Evolutionary conservation across 2,888 invertebrate species (phyloP), one percentile per base, ranked within the genome.

Genomic region (Apotomis turbidana): DNA sequence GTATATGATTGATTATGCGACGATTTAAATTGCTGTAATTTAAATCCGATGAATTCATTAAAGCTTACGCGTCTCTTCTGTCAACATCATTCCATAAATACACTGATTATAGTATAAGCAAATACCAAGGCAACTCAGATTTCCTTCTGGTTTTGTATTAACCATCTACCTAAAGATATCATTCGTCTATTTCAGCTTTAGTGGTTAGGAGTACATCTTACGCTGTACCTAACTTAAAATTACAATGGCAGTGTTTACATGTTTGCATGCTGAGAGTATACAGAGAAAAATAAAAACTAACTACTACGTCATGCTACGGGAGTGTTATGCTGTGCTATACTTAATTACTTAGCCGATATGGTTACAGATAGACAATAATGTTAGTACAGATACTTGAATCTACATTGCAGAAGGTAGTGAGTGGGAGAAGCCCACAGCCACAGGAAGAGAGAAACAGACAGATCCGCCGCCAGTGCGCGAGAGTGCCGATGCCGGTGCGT

Each of bases 381-480:
- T 70, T 58, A 73, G 71, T 77, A 78, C 73, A 74, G 69, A 77
- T 83, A 82, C 77, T 85, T 83, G 82, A 81, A 82, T 79, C 89
- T 89, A 90, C 84, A 77, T 80, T 87, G 89, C 88, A 85, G 87
- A 87, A 88, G 49, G 68, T 66, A 72, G 88, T 87, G 88, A 87
- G 88, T 90, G 92, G 91, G 90, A 77, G 83, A 88, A 87, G 87
- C 90, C 92, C 93, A 90, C 91, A 88, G 90, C 93, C 94, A 93
- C 94, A 93, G 94, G 91, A 93, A 93, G 93, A 94, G 94, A 93
- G 93, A 90, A 92, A 93, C 94, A 94, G 94, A 93, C 93, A 93
- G 91, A 90, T 88, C 93, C 93, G 89, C 92, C 93, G 93, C 90
- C 89, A 91, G 92, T 90, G 92, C 91, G 90, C 89, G 89, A 85